These are phyloP conservation scores for Chaetops frenatus DNA, from an alignment of 2,113 vertebrate genomes.

Conservation along the genomic window DNA sequence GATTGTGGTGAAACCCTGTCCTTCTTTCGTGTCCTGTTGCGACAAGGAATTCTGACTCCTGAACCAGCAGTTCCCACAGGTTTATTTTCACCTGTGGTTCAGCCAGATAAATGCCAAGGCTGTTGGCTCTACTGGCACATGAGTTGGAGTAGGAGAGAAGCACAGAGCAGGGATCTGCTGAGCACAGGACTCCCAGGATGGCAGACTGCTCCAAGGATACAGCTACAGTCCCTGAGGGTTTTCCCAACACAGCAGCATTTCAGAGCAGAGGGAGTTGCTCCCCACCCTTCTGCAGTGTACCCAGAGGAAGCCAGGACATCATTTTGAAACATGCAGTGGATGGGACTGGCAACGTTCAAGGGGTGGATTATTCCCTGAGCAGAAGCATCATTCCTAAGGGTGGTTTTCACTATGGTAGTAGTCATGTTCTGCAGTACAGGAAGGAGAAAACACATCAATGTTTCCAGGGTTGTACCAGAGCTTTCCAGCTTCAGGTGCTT, in stretches of 20 bases:
- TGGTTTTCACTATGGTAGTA: constrained; percentile 68
- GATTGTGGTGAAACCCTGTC: no score
- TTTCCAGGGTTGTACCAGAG: neutral
- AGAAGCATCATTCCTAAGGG: constrained; percentile 64
- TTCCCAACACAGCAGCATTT: neutral
- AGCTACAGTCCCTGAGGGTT: neutral
- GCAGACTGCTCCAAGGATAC: neutral
- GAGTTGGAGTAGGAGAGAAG: neutral
- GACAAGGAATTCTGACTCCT: neutral
- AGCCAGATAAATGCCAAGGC: neutral
- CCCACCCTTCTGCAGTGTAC: constrained; percentile 75
- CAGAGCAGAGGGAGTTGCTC: neutral
- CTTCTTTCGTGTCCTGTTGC: no score
- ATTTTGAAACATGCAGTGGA: constrained; percentile 78
- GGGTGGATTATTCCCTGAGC: constrained; percentile 38
- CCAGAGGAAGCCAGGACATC: constrained; percentile 76
- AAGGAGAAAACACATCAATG: neutral
- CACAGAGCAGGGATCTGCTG: neutral
- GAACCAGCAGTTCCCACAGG: neutral
- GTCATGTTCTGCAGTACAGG: constrained; percentile 77
- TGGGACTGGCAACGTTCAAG: constrained; percentile 63
- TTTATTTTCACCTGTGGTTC: neutral
- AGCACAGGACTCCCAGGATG: neutral
- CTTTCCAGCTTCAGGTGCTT: neutral
- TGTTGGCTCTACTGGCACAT: neutral